Evolutionary conservation across 2,797 vertebrate genomes (phyloP), one percentile per base, ranked within the genome.

Genomic region (Alosa sapidissima): DNA sequence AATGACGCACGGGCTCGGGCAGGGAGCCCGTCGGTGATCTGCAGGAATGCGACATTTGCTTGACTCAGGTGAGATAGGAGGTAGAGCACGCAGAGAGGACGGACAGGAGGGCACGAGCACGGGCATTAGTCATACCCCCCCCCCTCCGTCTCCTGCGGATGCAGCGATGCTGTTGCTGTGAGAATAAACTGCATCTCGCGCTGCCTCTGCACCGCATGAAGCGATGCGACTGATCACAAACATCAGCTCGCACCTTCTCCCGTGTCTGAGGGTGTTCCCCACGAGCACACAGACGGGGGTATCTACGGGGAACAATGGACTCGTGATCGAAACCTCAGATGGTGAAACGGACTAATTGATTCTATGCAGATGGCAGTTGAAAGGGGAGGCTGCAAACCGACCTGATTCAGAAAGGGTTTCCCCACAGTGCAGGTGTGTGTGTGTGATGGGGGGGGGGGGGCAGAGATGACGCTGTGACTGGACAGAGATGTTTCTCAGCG

Each of bases 1-100:
- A 81, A 82, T 81, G 83, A 83, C 84, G 87, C 88, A 87, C 85
- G 86, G 83, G 82, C 81, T 84, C 87, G 81, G 86, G 75, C 88
- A 78, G 72, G 72, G 36, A 78, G 72, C 41, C 19, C 16, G 72
- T 6, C 6, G 72, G 58, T 36, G 72, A 81, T 88, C 55, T 78
- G 82, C 68, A 83, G 83, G 84, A 52, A 45, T 68, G 81, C 87
- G 85, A 82, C 81, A 88, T 84, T 83, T 84, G 68, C 62, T 68
- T 48, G 81, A 60, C 41, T 78, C 72, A 78, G 72, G 72, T 78
- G 72, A n/a, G 21, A 55, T 21, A 10, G 41, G 41, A 47, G 36
- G 36, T 45, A 78, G 41, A 78, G 68, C 68, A 41, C 13, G 36
- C 68, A 11, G 11, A 36, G 3, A 33, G 24, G 7, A 78, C 2